These are phyloP conservation scores for Dorcus parallelipipedus DNA, from an alignment of 2,888 invertebrate genomes.

Conservation along the genomic window DNA sequence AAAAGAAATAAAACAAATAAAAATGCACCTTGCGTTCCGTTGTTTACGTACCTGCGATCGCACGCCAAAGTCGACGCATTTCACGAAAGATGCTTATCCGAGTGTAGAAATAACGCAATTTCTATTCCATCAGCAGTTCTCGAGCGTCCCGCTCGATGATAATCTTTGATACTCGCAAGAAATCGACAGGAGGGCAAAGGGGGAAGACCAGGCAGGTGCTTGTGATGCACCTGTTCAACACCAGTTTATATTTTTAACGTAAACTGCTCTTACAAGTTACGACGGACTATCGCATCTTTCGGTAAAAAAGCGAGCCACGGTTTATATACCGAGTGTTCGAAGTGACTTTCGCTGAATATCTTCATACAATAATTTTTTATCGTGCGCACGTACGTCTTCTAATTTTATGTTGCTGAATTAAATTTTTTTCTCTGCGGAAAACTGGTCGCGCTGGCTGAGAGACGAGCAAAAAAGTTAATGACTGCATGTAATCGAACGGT, in stretches of 20 bases:
- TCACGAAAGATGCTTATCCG: not conserved
- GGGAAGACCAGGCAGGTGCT: slow-evolving; percentile 29
- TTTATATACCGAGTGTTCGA: not conserved
- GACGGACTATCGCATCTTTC: slow-evolving; percentile 2
- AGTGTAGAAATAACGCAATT: slow-evolving; percentile 26
- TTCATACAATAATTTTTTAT: not conserved
- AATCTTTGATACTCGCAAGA: slow-evolving; percentile 9
- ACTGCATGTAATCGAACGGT: not conserved
- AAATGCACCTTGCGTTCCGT: not conserved
- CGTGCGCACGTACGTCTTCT: no score
- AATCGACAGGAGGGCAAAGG: not conserved
- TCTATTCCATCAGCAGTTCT: slow-evolving; percentile 22
- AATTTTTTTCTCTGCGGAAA: no score
- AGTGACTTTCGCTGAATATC: not conserved
- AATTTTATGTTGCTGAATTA: no score
- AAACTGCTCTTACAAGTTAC: slow-evolving; percentile 35
- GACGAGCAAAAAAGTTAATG: not conserved
- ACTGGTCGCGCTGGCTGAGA: no score
- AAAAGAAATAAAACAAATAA: not conserved
- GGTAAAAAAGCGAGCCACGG: not conserved
- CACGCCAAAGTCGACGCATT: no score
- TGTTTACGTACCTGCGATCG: not conserved
- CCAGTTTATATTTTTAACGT: slow-evolving; percentile 36
- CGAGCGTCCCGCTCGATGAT: slow-evolving; percentile 13
- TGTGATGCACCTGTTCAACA: slow-evolving; percentile 34